Evolutionary conservation across 2,113 vertebrate genomes (phyloP).

Genomic region (Ptilonorhynchus violaceus): DNA sequence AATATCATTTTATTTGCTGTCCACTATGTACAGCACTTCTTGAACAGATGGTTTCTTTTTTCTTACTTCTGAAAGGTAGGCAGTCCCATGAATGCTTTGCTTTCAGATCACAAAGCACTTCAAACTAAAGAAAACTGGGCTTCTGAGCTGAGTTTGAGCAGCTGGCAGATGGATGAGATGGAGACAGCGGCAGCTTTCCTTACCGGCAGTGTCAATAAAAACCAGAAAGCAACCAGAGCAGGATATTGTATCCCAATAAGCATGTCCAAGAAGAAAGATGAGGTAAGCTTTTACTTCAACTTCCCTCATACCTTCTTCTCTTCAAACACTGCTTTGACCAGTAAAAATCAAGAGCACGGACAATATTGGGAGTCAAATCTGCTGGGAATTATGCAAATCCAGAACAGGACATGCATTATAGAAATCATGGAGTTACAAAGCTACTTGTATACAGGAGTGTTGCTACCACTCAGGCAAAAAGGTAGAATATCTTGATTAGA

Average conservation of each 20-base stretch:
- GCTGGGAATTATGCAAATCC: neutral
- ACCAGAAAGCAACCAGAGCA: neutral
- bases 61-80: neutral
- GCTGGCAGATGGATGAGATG: neutral
- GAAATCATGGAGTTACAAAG: neutral
- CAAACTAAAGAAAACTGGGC: neutral
- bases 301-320: neutral
- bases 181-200: neutral
- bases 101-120: neutral
- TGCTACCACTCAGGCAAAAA: neutral
- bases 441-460: neutral
- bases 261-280: neutral
- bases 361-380: neutral
- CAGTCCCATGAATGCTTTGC: neutral
- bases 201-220: neutral
- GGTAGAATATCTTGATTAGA: neutral
- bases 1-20: neutral
- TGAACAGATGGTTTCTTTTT: neutral
- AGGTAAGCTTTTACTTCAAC: neutral
- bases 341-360: neutral
- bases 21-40: neutral
- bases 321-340: neutral
- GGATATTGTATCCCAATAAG: neutral
- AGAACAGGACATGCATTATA: neutral
- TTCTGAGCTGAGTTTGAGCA: neutral